Conservation (phyloP, 2,113 vertebrate species). For the Anser cygnoides region DNA sequence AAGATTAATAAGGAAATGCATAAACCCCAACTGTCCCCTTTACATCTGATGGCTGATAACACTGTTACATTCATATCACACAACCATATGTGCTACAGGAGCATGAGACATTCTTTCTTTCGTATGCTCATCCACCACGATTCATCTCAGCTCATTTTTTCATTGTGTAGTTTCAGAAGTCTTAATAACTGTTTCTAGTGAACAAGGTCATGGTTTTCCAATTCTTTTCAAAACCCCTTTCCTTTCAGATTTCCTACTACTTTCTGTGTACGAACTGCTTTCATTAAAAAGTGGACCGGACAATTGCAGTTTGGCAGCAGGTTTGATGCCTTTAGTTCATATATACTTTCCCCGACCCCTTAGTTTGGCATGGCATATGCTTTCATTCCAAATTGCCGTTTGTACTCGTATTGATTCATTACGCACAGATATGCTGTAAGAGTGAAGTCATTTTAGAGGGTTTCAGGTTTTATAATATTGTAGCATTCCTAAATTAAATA, state of each 20-base stretch:
- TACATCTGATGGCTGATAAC: neutral
- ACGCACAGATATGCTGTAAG: neutral
- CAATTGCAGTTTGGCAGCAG: neutral
- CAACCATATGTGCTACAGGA: neutral
- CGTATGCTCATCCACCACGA: neutral
- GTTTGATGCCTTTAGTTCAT: neutral
- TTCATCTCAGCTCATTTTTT: neutral
- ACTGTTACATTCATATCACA: neutral
- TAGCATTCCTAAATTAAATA: neutral
- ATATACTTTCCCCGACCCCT: neutral
- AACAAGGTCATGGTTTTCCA: neutral
- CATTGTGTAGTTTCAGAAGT: neutral
- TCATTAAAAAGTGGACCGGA: neutral
- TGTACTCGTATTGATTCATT: neutral
- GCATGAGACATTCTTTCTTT: neutral
- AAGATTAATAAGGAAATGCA: neutral
- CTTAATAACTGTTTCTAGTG: neutral
- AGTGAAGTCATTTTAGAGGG: neutral
- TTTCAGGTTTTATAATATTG: neutral
- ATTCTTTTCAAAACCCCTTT: accelerated
- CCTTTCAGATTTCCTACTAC: neutral
- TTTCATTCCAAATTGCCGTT: neutral
- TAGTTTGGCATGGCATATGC: neutral
- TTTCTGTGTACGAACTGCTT: neutral
- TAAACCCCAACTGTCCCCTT: neutral